Evolutionary conservation across 2,797 vertebrate species (phyloP).

Genomic region (Sebastes matsubarae): DNA sequence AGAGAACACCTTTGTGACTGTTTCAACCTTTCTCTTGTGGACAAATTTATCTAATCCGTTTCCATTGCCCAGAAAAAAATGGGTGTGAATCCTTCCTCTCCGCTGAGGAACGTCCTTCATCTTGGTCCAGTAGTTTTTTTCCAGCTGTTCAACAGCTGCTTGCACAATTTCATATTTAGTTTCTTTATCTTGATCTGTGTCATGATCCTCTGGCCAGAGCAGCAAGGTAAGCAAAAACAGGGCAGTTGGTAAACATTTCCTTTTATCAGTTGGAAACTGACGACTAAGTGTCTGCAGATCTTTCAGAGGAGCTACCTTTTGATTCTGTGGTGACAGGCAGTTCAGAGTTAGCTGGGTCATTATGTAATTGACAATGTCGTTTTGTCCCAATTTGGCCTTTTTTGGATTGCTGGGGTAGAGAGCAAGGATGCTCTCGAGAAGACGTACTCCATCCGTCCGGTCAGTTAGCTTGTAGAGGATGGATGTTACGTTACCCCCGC

Average conservation of each 20-base stretch:
- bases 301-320: conserved; percentile 62
- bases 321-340: conserved; percentile 51
- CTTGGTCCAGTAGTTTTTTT: conserved; percentile 72
- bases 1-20: conserved; percentile 46
- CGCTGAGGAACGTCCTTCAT: conserved; percentile 81
- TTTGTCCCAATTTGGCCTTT: conserved; percentile 68
- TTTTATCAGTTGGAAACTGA: conserved; percentile 76
- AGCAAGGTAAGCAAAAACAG: conserved; percentile 84
- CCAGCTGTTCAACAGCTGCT: conserved; percentile 78
- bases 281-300: conserved; percentile 76
- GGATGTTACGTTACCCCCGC: conserved; percentile 84
- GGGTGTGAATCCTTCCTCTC: conserved; percentile 83
- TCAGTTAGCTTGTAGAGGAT: conserved; percentile 83
- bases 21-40: conserved; percentile 77
- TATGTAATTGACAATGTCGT: conserved; percentile 81
- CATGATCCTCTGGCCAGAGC: conserved; percentile 87
- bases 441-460: conserved; percentile 63
- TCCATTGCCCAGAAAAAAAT: conserved; percentile 84
- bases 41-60: conserved; percentile 71
- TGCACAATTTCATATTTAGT: conserved; percentile 79
- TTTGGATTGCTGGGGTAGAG: conserved; percentile 76
- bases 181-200: conserved; percentile 67
- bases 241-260: conserved; percentile 74
- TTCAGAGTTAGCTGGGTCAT: conserved; percentile 52
- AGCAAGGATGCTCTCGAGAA: conserved; percentile 76